Conservation (phyloP, 2,113 vertebrate species). For the Gallinago paraguaiae region DNA sequence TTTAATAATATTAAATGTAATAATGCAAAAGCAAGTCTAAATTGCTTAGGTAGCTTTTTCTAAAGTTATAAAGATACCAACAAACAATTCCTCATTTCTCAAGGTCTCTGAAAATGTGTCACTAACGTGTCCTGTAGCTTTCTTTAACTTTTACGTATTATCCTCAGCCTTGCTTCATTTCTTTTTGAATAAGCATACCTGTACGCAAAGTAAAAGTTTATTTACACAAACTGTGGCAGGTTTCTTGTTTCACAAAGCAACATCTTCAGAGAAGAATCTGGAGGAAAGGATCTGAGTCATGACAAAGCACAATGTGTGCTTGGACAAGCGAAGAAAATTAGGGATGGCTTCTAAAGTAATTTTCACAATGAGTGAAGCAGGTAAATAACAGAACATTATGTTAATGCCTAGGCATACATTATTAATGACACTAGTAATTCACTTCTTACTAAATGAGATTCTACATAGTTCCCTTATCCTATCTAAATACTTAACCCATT, state of each 20-base stretch:
- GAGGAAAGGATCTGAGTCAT: background rate
- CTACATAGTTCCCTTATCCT: background rate
- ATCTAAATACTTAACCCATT: conserved; percentile 12
- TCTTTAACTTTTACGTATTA: background rate
- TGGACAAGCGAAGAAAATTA: background rate
- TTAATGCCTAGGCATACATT: conserved; percentile 39
- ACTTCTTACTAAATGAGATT: conserved; percentile 26
- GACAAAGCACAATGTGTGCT: background rate
- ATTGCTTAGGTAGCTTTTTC: background rate
- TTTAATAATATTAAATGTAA: background rate
- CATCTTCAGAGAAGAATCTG: background rate
- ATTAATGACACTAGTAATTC: conserved; percentile 38
- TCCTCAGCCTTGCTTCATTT: background rate
- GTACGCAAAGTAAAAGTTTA: background rate
- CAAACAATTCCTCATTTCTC: background rate
- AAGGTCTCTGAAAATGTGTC: background rate
- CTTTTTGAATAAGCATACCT: background rate
- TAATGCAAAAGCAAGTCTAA: background rate
- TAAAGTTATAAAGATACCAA: background rate
- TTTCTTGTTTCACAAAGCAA: conserved; percentile 1
- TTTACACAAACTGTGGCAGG: background rate
- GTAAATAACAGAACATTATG: conserved; percentile 56
- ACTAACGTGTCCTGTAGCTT: background rate
- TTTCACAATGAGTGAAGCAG: conserved; percentile 20
- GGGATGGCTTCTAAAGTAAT: conserved; percentile 10